A percentile compares a stretch with the other conserved stretches of the same genome.
Conservation (phyloP, 2,113 vertebrate species). For the Corythoichthys intestinalis region DNA sequence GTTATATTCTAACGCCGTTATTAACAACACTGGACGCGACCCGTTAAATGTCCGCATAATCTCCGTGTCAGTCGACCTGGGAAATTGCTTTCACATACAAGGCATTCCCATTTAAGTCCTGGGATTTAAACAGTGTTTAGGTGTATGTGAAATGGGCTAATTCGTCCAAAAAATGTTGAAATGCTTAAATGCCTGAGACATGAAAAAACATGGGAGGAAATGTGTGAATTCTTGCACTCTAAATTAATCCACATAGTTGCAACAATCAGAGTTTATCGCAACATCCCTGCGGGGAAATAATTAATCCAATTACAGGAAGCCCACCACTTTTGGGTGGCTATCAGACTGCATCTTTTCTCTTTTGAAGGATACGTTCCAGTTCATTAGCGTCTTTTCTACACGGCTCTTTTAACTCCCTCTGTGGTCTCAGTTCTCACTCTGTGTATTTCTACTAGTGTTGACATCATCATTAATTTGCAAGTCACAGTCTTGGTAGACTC, state of each 20-base stretch:
- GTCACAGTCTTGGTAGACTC: constrained; percentile 21
- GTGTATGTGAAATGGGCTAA: too few species aligned
- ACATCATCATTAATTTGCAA: constrained; percentile 17
- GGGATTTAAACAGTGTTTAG: too few species aligned
- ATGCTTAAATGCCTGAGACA: too few species aligned
- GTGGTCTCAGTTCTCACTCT: constrained; percentile 13
- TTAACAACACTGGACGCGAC: too few species aligned
- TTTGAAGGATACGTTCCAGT: constrained; percentile 12
- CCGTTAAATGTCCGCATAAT: too few species aligned
- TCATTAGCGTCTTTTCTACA: constrained; percentile 8
- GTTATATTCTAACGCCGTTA: too few species aligned
- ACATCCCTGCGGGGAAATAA: constrained; percentile 23
- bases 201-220: not conserved
- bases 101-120: too few species aligned
- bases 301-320: constrained; percentile 36
- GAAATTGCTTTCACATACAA: too few species aligned
- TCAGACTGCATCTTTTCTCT: constrained; percentile 24
- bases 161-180: too few species aligned
- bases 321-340: constrained; percentile 19
- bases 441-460: not conserved
- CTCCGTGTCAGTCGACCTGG: too few species aligned
- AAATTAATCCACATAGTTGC: not conserved
- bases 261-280: not conserved
- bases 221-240: not conserved
- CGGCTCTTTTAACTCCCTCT: not conserved